phyloP scores from a whole-genome alignment of 2,113 vertebrate genomes.

The Syngnathus typhle region DNA sequence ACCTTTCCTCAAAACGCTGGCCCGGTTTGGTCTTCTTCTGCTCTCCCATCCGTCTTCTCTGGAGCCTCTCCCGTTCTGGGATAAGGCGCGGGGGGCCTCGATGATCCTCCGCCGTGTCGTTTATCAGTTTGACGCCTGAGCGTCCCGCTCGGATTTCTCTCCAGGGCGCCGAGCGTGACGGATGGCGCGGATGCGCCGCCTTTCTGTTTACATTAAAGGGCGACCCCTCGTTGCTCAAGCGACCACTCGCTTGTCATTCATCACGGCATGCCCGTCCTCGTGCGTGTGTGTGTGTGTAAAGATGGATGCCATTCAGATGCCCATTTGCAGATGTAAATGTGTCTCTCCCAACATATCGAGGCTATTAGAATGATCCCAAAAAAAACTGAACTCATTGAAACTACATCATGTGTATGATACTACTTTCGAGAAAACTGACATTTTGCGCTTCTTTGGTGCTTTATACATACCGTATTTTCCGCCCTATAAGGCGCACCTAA shows the following conservation, averaged over 20 bases:
- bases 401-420: too few relatives aligned
- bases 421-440: too few relatives aligned
- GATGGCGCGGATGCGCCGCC: constrained; percentile 35
- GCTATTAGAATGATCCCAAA: too few relatives aligned
- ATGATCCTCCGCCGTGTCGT: constrained; percentile 39
- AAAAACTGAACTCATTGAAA: too few relatives aligned
- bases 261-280: constrained; percentile 31
- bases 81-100: constrained; percentile 50
- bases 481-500: too few relatives aligned
- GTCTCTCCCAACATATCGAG: too few relatives aligned
- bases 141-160: constrained; percentile 47
- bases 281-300: neutral
- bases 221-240: constrained; percentile 54
- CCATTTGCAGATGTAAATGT: neutral
- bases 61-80: constrained; percentile 28
- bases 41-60: constrained; percentile 2
- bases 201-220: constrained; percentile 48
- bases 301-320: too few relatives aligned
- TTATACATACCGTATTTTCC: too few relatives aligned
- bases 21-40: constrained; percentile 18
- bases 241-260: constrained; percentile 39
- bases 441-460: too few relatives aligned
- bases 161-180: constrained; percentile 45
- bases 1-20: constrained; percentile 63
- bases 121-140: constrained; percentile 57